Conservation (phyloP, 2,888 invertebrate species). For the Andrena bicolor region DNA sequence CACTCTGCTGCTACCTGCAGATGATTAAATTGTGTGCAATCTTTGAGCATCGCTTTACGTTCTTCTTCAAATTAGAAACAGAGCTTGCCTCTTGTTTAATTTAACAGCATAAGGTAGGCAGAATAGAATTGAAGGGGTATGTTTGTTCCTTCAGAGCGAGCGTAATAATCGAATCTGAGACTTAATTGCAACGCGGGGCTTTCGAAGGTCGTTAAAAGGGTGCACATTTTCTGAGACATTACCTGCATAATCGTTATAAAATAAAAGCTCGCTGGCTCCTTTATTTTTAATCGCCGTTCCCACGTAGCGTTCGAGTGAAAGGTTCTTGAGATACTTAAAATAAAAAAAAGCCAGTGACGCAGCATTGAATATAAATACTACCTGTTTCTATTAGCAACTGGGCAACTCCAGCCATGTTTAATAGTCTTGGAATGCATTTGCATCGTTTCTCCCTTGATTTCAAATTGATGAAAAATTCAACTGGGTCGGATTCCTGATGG, state of each 20-base stretch:
- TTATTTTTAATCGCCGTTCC: constrained; percentile 56
- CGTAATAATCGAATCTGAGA: constrained; percentile 27
- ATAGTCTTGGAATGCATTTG: neutral
- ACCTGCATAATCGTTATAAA: constrained; percentile 41
- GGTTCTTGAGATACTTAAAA: constrained; percentile 42
- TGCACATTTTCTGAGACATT: constrained; percentile 10
- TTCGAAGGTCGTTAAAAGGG: constrained; percentile 22
- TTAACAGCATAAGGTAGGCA: neutral
- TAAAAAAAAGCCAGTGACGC: constrained; percentile 33
- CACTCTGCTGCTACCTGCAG: neutral
- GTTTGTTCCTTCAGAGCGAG: neutral
- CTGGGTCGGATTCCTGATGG: neutral
- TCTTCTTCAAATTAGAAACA: too few species aligned
- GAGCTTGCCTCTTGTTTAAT: neutral
- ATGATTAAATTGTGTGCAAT: neutral
- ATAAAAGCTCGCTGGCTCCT: constrained; percentile 41
- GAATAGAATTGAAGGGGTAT: neutral
- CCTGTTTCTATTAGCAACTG: constrained; percentile 9
- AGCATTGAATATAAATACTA: constrained; percentile 12
- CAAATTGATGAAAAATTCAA: neutral
- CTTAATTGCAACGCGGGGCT: constrained; percentile 14
- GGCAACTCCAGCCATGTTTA: neutral
- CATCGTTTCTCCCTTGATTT: neutral
- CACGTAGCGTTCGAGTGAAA: constrained; percentile 48
- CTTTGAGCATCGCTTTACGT: too few species aligned